A percentile compares a stretch with the other conserved stretches of the same genome.
phyloP scores from a whole-genome alignment of 2,888 invertebrate species.

The Trissolcus brochymenae region DNA sequence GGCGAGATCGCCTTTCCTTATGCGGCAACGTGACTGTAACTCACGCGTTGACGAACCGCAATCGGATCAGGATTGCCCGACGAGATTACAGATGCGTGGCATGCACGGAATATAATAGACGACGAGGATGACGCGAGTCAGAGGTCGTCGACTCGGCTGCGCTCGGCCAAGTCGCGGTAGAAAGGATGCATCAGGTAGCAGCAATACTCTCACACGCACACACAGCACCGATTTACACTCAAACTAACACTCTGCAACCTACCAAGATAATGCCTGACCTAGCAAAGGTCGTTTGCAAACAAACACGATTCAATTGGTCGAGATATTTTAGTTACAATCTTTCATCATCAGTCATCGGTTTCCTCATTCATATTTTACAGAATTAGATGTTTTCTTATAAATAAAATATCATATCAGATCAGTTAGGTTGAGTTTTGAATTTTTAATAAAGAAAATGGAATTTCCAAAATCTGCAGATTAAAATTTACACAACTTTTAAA shows the following conservation, averaged over 20 bases:
- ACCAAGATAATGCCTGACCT: constrained; percentile 46
- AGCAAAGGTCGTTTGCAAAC: constrained; percentile 49
- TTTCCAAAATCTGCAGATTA: no score
- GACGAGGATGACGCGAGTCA: constrained; percentile 43
- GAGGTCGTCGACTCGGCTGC: constrained; percentile 55
- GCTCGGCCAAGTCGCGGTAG: constrained; percentile 60
- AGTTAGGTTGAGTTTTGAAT: no score
- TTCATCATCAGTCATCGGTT: no score
- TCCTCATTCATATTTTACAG: no score
- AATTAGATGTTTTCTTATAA: no score
- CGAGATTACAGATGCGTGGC: constrained; percentile 40
- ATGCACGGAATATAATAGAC: constrained; percentile 30
- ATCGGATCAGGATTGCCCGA: constrained; percentile 36
- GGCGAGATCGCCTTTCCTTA: no score
- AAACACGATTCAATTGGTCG: constrained; percentile 32
- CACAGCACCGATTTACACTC: constrained; percentile 9
- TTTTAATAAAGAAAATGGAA: no score
- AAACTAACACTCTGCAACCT: constrained; percentile 6
- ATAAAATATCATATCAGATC: no score
- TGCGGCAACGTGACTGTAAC: no score
- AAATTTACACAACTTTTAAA: no score
- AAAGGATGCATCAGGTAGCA: constrained; percentile 65
- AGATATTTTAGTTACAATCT: background rate
- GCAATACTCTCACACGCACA: constrained; percentile 12
- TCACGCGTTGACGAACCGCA: constrained; percentile 7